phyloP scores from a whole-genome alignment of 2,888 invertebrate genomes.

The Brachypterus glaber region DNA sequence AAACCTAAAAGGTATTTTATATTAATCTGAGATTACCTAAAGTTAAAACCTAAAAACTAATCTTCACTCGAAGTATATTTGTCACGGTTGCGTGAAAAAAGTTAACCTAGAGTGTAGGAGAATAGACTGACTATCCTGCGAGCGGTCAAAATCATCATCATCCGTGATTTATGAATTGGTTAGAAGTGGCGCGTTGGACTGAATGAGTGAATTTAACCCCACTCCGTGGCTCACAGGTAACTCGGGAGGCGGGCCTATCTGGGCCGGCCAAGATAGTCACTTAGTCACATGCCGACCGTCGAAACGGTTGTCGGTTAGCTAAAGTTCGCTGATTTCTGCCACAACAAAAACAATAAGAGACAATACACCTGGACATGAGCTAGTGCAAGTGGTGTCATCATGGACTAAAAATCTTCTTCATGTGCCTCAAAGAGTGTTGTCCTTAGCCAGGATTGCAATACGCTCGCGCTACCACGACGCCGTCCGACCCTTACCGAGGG shows the following conservation, averaged over 20 bases:
- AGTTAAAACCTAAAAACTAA: too few species aligned
- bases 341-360: not conserved
- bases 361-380: slow-evolving; percentile 25
- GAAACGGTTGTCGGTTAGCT: slow-evolving; percentile 28
- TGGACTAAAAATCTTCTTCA: slow-evolving; percentile 8
- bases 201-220: slow-evolving; percentile 40
- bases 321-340: slow-evolving; percentile 10
- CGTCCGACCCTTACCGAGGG: slow-evolving; percentile 38
- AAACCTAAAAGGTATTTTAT: too few species aligned
- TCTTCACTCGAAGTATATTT: too few species aligned
- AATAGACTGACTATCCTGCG: too few species aligned
- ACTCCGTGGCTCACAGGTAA: slow-evolving; percentile 30
- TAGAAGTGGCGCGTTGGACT: slow-evolving; percentile 29
- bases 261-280: slow-evolving; percentile 38
- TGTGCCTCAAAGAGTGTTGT: slow-evolving; percentile 16
- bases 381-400: slow-evolving; percentile 11
- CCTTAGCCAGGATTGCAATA: slow-evolving; percentile 25
- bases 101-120: too few species aligned
- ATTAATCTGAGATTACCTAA: too few species aligned
- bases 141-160: too few species aligned
- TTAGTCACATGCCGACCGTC: slow-evolving; percentile 39
- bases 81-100: too few species aligned
- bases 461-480: slow-evolving; percentile 29
- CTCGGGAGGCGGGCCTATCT: slow-evolving; percentile 37
- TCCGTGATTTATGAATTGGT: slow-evolving; percentile 39